Evolutionary conservation across 2,888 invertebrate species (phyloP).

Genomic region (Eremobia ochroleuca): DNA sequence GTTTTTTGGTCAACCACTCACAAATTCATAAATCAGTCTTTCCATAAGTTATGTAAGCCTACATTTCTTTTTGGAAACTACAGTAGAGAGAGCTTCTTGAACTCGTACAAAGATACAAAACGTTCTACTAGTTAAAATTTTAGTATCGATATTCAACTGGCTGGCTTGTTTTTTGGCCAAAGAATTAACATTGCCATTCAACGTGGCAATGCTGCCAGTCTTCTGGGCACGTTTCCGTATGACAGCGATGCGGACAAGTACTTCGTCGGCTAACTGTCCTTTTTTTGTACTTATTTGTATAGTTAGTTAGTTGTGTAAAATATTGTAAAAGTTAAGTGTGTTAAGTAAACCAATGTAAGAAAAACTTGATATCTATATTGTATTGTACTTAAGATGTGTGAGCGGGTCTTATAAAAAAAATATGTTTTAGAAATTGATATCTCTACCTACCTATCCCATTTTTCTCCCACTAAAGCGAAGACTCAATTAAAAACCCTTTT

Average conservation of each 20-base stretch:
- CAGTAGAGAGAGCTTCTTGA: background rate
- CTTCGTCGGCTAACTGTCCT: background rate
- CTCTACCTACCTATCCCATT: background rate
- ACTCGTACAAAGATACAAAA: background rate
- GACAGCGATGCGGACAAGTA: background rate
- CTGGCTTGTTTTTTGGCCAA: background rate
- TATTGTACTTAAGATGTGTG: background rate
- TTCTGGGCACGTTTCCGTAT: background rate
- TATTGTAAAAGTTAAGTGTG: background rate
- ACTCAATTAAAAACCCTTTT: slow-evolving; percentile 22
- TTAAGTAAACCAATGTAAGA: no score
- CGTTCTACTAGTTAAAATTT: background rate
- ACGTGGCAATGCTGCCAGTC: background rate
- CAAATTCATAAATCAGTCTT: background rate
- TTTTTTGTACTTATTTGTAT: background rate
- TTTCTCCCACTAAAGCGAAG: background rate
- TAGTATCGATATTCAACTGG: background rate
- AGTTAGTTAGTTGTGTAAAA: background rate
- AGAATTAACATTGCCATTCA: background rate
- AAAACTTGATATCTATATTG: background rate
- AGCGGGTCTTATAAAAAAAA: background rate
- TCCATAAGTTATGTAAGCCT: background rate
- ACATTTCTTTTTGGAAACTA: background rate
- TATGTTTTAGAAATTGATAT: background rate
- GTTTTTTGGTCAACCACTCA: no score